A percentile compares a stretch with the other conserved stretches of the same genome.
Conservation (phyloP, 92 coral and sea anemone genomes). For the Parazoanthus darwini region DNA sequence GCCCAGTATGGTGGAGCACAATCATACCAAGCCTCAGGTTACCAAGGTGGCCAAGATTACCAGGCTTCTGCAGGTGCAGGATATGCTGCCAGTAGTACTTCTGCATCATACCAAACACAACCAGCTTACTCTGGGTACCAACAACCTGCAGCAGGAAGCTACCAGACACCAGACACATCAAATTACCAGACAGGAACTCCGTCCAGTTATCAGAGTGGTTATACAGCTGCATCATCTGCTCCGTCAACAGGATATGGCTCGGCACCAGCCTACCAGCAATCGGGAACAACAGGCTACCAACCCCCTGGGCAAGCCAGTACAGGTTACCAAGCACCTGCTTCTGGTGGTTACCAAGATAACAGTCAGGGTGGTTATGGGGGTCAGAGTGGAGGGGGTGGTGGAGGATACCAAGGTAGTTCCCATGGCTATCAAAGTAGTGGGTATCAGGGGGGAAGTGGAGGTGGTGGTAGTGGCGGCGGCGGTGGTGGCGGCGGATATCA, state of each 20-base stretch:
- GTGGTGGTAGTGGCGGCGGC: not conserved
- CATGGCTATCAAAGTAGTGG: slow-evolving; percentile 41
- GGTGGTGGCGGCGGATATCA: slow-evolving; percentile 32
- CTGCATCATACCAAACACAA: slow-evolving; percentile 24
- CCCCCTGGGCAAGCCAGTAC: slow-evolving; percentile 1
- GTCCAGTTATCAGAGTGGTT: slow-evolving; percentile 24
- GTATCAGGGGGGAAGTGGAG: slow-evolving; percentile 35
- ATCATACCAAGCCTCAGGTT: slow-evolving; percentile 27
- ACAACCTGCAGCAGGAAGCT: slow-evolving; percentile 7
- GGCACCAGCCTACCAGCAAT: slow-evolving; percentile 16
- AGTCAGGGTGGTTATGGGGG: slow-evolving; percentile 40
- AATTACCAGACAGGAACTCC: slow-evolving; percentile 26
- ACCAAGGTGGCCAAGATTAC: slow-evolving; percentile 28
- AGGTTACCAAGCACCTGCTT: slow-evolving; percentile 40
- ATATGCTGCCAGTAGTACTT: slow-evolving; percentile 11
- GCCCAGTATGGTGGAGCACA: slow-evolving; percentile 37
- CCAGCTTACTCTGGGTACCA: slow-evolving; percentile 31
- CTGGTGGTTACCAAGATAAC: slow-evolving; percentile 40
- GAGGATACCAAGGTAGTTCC: slow-evolving; percentile 30
- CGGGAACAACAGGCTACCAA: slow-evolving; percentile 11
- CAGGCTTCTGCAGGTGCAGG: slow-evolving; percentile 25
- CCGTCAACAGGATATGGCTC: slow-evolving; percentile 28
- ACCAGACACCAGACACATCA: slow-evolving; percentile 20
- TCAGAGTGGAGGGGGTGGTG: slow-evolving; percentile 21
- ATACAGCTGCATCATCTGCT: slow-evolving; percentile 16